Percentiles rank a stretch among this genome's conserved stretches.
Conservation (phyloP, 2,888 invertebrate genomes). For the Candidula unifasciata region DNA sequence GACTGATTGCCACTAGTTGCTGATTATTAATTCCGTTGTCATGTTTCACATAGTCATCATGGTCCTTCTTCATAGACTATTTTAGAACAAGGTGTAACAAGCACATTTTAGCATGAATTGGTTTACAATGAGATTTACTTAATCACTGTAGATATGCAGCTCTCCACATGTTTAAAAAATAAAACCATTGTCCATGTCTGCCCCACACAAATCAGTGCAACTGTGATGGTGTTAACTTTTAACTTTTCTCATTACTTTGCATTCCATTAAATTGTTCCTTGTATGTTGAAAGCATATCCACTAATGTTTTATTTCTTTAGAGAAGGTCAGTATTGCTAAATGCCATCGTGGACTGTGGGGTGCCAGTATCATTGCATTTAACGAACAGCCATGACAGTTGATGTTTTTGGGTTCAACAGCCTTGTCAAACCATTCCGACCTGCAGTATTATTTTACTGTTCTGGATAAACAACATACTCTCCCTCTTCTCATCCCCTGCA, state of each 20-base stretch:
- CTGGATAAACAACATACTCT: not conserved
- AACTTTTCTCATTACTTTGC: slow-evolving; percentile 44
- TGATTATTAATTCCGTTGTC: no score
- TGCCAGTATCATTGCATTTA: slow-evolving; percentile 11
- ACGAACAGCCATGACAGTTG: slow-evolving; percentile 42
- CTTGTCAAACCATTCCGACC: slow-evolving; percentile 46
- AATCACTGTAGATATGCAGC: not conserved
- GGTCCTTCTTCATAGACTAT: no score
- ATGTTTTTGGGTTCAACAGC: slow-evolving; percentile 8
- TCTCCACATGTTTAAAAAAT: slow-evolving; percentile 12
- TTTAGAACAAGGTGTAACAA: not conserved
- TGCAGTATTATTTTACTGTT: slow-evolving; percentile 41
- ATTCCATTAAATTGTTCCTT: slow-evolving; percentile 45
- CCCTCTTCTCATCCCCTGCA: no score
- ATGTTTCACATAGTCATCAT: no score
- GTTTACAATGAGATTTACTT: not conserved
- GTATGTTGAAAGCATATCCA: slow-evolving; percentile 32
- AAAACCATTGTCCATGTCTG: not conserved
- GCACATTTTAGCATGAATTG: no score
- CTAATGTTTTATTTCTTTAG: slow-evolving; percentile 8
- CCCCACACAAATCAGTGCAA: slow-evolving; percentile 17
- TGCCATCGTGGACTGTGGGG: not conserved
- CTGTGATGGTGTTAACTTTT: slow-evolving; percentile 50
- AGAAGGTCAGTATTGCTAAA: slow-evolving; percentile 38
- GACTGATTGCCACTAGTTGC: no score